phyloP scores from a whole-genome alignment of 2,113 vertebrate species.

The Gallinago paraguaiae region DNA sequence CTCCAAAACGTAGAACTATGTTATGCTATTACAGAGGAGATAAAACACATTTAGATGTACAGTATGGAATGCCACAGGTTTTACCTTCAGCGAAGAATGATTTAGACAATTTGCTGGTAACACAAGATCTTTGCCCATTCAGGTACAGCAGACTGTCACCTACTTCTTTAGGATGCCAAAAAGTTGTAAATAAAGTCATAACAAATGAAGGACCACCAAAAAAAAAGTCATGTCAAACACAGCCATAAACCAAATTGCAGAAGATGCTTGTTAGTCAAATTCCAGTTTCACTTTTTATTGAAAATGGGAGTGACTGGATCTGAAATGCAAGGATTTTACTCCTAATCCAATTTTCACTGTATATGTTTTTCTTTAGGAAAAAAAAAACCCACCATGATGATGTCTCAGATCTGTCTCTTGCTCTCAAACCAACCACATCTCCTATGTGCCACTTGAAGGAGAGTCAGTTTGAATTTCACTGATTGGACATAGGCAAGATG shows the following conservation, averaged over 20 bases:
- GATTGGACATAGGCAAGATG: neutral
- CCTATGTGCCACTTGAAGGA: neutral
- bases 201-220: neutral
- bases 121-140: neutral
- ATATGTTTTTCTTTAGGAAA: neutral
- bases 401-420: neutral
- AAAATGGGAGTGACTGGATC: neutral
- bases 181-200: neutral
- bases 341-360: neutral
- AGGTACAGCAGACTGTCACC: neutral
- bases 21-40: neutral
- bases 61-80: neutral
- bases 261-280: neutral
- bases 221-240: neutral
- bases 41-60: neutral
- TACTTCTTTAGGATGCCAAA: neutral
- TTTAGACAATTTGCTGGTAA: neutral
- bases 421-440: neutral
- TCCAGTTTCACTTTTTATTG: neutral
- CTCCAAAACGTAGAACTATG: neutral
- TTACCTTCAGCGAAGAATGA: neutral
- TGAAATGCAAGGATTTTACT: neutral
- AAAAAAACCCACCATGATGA: neutral
- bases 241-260: neutral
- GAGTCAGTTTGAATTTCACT: neutral